These are phyloP conservation scores for Diuraphis noxia DNA, from an alignment of 1,140 invertebrate genomes.

Conservation along the genomic window DNA sequence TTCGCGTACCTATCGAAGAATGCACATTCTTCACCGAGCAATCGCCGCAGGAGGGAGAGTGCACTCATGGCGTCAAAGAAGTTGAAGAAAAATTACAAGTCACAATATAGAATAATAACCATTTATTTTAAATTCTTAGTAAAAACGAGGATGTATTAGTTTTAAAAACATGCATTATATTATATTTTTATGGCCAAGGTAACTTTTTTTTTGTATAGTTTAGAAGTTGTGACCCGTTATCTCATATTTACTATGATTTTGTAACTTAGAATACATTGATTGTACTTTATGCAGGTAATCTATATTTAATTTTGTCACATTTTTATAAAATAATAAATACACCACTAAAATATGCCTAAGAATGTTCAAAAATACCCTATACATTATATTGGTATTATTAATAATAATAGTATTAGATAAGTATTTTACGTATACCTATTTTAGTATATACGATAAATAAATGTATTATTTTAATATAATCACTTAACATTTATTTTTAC, in stretches of 20 bases:
- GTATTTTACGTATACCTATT: too few species aligned
- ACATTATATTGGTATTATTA: not conserved
- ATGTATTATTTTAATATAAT: too few species aligned
- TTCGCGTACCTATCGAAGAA: conserved; percentile 8
- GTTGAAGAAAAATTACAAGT: not conserved
- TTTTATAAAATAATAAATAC: not conserved
- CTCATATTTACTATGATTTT: not conserved
- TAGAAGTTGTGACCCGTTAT: not conserved
- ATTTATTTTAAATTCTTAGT: not conserved
- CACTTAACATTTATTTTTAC: not conserved
- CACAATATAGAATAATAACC: conserved; percentile 1
- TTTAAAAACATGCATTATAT: not conserved
- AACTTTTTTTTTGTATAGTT: not conserved
- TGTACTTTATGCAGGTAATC: not conserved
- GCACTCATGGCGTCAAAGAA: not conserved
- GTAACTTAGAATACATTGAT: not conserved
- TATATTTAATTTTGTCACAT: not conserved
- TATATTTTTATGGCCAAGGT: not conserved
- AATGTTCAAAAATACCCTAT: not conserved
- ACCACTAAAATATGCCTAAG: not conserved
- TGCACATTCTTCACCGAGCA: not conserved
- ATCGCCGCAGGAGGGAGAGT: conserved; percentile 5
- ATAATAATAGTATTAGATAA: not conserved
- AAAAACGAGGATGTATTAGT: not conserved
- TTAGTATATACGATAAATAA: too few species aligned